Conservation (phyloP, 2,113 vertebrate genomes). For the Recurvirostra avosetta region DNA sequence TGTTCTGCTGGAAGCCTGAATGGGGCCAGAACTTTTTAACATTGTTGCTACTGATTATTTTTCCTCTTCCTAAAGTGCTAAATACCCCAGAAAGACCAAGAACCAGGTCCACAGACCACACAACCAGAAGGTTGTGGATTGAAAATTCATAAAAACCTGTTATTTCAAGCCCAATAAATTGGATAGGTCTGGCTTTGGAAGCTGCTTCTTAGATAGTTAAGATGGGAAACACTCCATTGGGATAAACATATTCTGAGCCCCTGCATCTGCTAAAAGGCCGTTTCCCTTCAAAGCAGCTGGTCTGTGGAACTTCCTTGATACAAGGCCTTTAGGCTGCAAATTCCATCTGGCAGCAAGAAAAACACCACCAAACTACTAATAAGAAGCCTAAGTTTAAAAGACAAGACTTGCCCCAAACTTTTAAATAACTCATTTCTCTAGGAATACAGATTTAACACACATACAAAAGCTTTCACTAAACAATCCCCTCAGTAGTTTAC, state of each 20-base stretch:
- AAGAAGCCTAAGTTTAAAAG: neutral
- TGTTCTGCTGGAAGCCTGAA: neutral
- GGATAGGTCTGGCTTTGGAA: neutral
- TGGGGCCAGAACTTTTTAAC: neutral
- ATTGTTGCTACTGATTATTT: neutral
- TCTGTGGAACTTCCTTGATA: slow-evolving; percentile 3
- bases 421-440: neutral
- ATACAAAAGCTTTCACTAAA: neutral
- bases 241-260: slow-evolving; percentile 6
- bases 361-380: neutral
- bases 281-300: slow-evolving; percentile 25
- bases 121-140: neutral
- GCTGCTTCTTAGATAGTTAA: neutral
- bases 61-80: neutral
- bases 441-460: neutral
- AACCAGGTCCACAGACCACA: neutral
- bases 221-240: neutral
- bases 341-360: slow-evolving; percentile 11
- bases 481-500: neutral
- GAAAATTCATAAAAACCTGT: neutral
- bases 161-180: slow-evolving; percentile 3
- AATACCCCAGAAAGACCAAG: neutral
- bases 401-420: neutral
- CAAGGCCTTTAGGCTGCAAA: slow-evolving; percentile 11
- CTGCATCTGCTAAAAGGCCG: neutral